Percentiles rank a stretch among this genome's conserved stretches.
These are phyloP conservation scores for Sinocyclocheilus maitianheensis DNA, from an alignment of 2,113 vertebrate species.

Conservation along the genomic window DNA sequence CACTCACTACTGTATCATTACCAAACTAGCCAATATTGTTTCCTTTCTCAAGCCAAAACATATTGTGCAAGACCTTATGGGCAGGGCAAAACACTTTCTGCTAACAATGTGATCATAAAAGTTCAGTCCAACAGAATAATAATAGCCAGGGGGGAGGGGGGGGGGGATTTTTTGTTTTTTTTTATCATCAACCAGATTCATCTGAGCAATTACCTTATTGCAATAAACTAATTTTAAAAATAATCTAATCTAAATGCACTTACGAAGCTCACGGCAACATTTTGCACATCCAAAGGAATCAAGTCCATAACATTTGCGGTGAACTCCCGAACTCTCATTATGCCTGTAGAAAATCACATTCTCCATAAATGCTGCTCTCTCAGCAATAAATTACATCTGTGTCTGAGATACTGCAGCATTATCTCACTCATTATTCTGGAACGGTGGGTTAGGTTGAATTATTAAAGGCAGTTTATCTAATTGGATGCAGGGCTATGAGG, in stretches of 20 bases:
- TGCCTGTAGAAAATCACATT: slow-evolving; percentile 60
- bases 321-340: slow-evolving; percentile 77
- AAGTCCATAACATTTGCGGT: slow-evolving; percentile 60
- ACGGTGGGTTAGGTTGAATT: slow-evolving; percentile 70
- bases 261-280: neutral
- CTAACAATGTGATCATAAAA: slow-evolving; percentile 8
- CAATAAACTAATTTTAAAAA: slow-evolving; percentile 41
- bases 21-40: neutral
- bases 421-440: slow-evolving; percentile 67
- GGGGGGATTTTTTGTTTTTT: too few relatives aligned
- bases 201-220: slow-evolving; percentile 44
- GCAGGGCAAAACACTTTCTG: slow-evolving; percentile 1
- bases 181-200: slow-evolving; percentile 24
- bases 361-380: slow-evolving; percentile 41
- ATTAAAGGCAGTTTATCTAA: slow-evolving; percentile 46
- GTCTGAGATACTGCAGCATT: slow-evolving; percentile 65
- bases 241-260: slow-evolving; percentile 43
- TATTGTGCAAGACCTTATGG: neutral
- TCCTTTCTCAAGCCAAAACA: slow-evolving; percentile 11
- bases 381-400: slow-evolving; percentile 70
- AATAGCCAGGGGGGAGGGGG: too few relatives aligned
- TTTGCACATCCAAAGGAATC: slow-evolving; percentile 30
- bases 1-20: neutral
- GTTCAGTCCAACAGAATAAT: slow-evolving; percentile 17
- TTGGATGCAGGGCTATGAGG: slow-evolving; percentile 26